Conservation (phyloP, 2,113 vertebrate genomes). For the Todiramphus saurophagus region DNA sequence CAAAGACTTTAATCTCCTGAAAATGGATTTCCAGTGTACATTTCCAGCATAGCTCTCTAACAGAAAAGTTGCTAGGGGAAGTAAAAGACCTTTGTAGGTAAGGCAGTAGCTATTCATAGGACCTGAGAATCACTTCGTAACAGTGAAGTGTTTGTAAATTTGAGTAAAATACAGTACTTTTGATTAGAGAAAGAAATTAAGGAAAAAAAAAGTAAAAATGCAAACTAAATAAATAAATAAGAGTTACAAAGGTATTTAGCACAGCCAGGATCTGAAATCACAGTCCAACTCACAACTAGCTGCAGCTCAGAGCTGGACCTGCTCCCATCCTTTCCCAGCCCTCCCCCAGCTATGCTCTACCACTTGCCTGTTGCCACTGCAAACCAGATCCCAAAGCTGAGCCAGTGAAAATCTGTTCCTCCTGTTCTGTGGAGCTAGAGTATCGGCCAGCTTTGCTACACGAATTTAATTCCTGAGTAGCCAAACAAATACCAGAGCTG, state of each 20-base stretch:
- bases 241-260: neutral
- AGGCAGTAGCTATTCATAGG: neutral
- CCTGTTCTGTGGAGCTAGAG: neutral
- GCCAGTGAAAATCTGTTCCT: neutral
- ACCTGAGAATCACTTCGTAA: neutral
- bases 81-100: neutral
- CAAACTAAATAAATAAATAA: neutral
- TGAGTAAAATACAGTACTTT: neutral
- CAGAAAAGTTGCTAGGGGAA: neutral
- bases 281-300: neutral
- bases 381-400: neutral
- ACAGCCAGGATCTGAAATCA: neutral
- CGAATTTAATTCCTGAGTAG: neutral
- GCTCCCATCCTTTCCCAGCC: neutral
- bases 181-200: neutral
- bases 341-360: neutral
- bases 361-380: neutral
- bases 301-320: neutral
- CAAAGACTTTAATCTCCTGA: neutral
- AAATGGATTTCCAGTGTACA: neutral
- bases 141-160: neutral
- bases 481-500: neutral
- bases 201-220: neutral
- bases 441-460: neutral
- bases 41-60: neutral